phyloP scores from a whole-genome alignment of 1,140 invertebrate genomes.

The Heliothis subflexa region DNA sequence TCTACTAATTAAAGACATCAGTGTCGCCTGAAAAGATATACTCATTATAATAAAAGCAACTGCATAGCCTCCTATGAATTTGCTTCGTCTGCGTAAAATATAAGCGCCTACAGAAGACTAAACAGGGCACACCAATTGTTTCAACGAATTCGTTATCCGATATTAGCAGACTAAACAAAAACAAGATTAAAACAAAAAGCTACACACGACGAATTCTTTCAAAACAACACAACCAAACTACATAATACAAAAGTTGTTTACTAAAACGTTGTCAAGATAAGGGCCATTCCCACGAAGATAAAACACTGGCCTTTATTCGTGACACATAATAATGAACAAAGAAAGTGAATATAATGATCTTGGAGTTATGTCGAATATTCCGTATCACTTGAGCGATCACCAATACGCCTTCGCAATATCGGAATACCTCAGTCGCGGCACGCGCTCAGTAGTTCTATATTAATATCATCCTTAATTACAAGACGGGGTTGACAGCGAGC shows the following conservation, averaged over 20 bases:
- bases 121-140: no score
- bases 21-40: no score
- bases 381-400: constrained; percentile 64
- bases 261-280: neutral
- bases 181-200: neutral
- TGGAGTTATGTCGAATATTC: constrained; percentile 63
- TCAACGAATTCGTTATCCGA: neutral
- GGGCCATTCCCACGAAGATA: neutral
- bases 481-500: constrained; percentile 29
- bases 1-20: no score
- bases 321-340: constrained; percentile 52
- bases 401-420: constrained; percentile 64
- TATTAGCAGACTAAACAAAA: neutral
- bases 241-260: constrained; percentile 19
- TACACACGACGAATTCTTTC: neutral
- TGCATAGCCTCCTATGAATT: no score
- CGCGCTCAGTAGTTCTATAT: constrained; percentile 60
- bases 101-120: no score
- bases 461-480: constrained; percentile 69
- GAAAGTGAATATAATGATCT: constrained; percentile 45
- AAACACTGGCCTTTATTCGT: constrained; percentile 32
- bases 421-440: constrained; percentile 64
- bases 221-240: no score
- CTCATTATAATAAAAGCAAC: no score
- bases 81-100: no score